Conservation (phyloP, 2,113 vertebrate genomes). For the Urocynchramus pylzowi region DNA sequence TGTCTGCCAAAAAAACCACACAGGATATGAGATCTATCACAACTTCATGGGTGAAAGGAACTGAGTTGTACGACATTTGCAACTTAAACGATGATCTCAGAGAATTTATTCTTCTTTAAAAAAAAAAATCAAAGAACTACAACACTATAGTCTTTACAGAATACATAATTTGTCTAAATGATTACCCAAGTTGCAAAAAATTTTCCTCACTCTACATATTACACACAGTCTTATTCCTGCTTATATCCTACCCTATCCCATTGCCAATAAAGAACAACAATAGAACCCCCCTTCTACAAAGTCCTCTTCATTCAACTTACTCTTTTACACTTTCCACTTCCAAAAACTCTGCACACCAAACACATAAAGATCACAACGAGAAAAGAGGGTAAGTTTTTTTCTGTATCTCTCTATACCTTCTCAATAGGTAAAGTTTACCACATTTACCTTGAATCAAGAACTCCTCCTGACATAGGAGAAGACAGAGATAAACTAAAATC, state of each 20-base stretch:
- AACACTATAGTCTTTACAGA: neutral
- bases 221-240: neutral
- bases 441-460: neutral
- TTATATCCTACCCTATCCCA: neutral
- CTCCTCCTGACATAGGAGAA: neutral
- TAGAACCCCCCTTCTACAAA: neutral
- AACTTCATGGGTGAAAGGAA: neutral
- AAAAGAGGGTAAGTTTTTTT: neutral
- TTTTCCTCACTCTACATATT: neutral
- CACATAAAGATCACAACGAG: fast-evolving
- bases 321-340: neutral
- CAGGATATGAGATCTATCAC: slow-evolving; percentile 27
- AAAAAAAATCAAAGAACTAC: neutral
- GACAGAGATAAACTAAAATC: neutral
- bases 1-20: neutral
- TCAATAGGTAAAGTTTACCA: neutral
- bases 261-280: neutral
- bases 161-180: neutral
- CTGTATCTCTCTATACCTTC: neutral
- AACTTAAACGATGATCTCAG: neutral
- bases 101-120: neutral
- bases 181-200: neutral
- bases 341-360: neutral
- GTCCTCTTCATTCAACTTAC: neutral
- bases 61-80: neutral